These are phyloP conservation scores for Acronicta psi DNA, from an alignment of 2,888 invertebrate species.

Conservation along the genomic window DNA sequence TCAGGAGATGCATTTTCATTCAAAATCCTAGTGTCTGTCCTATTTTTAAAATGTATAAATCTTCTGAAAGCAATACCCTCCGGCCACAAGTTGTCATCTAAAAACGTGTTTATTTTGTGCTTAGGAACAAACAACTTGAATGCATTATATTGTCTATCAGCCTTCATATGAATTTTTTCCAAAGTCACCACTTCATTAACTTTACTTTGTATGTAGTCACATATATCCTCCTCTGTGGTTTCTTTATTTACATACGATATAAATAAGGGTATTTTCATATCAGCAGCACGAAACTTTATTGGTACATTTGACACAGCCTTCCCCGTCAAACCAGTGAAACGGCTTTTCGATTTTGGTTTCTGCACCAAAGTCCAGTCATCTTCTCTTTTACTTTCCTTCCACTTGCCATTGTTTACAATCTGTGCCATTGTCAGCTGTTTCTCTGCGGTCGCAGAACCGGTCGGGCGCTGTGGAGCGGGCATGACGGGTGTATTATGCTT, in stretches of 20 bases:
- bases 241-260: conserved; percentile 7
- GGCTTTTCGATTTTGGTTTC: neutral
- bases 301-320: neutral
- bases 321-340: conserved; percentile 1
- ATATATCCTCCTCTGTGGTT: neutral
- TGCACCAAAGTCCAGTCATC: neutral
- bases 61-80: too few species aligned
- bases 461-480: too few species aligned
- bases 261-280: neutral
- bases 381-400: neutral
- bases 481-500: neutral
- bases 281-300: neutral
- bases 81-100: too few species aligned
- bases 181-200: too few species aligned
- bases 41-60: too few species aligned
- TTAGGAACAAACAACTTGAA: too few species aligned
- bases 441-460: too few species aligned
- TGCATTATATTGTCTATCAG: too few species aligned
- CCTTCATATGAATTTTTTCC: too few species aligned
- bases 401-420: neutral
- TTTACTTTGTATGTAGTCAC: neutral
- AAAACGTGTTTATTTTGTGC: too few species aligned
- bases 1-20: too few species aligned
- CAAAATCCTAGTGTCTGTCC: too few species aligned
- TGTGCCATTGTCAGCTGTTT: neutral